Evolutionary conservation across 1,140 invertebrate genomes (phyloP).

Genomic region (Druon quercuslanigerum): DNA sequence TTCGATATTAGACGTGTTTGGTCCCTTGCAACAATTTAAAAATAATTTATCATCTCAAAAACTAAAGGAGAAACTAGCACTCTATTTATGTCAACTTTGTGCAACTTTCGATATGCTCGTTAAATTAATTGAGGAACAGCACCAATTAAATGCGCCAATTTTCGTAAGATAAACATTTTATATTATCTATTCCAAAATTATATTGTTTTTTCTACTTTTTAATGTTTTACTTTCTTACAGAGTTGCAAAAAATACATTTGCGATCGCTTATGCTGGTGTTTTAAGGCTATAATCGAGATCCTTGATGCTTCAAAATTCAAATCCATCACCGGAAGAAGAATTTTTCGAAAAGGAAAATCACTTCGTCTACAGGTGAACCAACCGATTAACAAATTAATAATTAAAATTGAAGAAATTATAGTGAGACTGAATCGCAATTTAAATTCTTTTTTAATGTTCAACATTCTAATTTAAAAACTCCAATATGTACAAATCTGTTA

Average conservation of each 20-base stretch:
- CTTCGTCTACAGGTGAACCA: constrained; percentile 67
- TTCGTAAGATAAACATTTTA: constrained; percentile 60
- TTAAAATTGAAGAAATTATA: neutral
- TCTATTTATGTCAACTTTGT: constrained; percentile 67
- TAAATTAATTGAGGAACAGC: constrained; percentile 66
- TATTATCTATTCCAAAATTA: constrained; percentile 26
- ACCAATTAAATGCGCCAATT: constrained; percentile 63
- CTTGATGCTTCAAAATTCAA: constrained; percentile 60
- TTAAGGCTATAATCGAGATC: constrained; percentile 64
- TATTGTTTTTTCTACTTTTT: constrained; percentile 1
- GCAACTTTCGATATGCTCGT: constrained; percentile 64
- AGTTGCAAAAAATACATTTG: constrained; percentile 70
- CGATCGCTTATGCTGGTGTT: constrained; percentile 65
- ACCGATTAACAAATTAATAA: neutral
- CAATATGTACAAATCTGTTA: too few species aligned
- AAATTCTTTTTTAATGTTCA: too few species aligned
- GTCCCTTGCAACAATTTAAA: constrained; percentile 62
- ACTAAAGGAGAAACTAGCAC: constrained; percentile 61
- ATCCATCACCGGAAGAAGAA: constrained; percentile 63
- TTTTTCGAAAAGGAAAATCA: constrained; percentile 65
- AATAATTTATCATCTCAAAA: constrained; percentile 63
- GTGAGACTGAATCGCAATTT: too few species aligned
- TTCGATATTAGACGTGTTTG: constrained; percentile 66
- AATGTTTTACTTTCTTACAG: constrained; percentile 45
- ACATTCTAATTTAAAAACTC: too few species aligned